Base-by-base conservation (phyloP, 2,888 invertebrate species). In the Lingula anatina region DNA sequence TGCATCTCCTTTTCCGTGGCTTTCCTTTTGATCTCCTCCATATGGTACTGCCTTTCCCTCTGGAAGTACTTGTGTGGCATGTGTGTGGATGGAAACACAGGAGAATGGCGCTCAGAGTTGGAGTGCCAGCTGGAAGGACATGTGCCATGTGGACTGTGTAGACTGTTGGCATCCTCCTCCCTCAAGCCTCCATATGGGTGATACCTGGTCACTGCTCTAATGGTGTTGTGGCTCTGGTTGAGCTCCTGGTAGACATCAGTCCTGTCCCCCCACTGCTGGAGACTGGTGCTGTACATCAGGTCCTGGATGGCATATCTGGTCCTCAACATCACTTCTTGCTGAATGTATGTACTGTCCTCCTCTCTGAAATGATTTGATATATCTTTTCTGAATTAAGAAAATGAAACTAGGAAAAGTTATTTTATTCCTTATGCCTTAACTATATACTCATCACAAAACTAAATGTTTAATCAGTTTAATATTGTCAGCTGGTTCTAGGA, bases 91-190 rank as follows among this genome's bases (percentile, higher is more conserved):
- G 69, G 69, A 24, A 70, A 55, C 2, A 70, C 65, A 5, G 69
- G 69, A 1, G 68, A 68, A 48, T 70, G 69, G 23, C 69, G 50
- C 35, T 66, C 70, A 5, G 53, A 48, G 38, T 59, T 41, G 4
- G 60, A 46, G 49, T 70, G 70, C 66, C 68, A 68, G 35, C 63
- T 61, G 27, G 68, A 68, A 0, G 70, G 67, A 46, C 70, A 70
- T n/a, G 49, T 40, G n/a, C 50, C 55, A 35, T 59, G 44, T 0
- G 49, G 46, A 25, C 56, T 58, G 31, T 59, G 62, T 21, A 62
- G 52, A 9, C 56, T 39, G 24, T 53, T 37, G 12, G 50, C 44
- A 18, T 48, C 44, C 18, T 51, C 57, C 18, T 60, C 61, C n/a
- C n/a, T n/a, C n/a, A n/a, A n/a, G n/a, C n/a, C n/a, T n/a, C n/a